Conservation (phyloP, 2,797 vertebrate species). For the Catamblyrhynchus diadema region DNA sequence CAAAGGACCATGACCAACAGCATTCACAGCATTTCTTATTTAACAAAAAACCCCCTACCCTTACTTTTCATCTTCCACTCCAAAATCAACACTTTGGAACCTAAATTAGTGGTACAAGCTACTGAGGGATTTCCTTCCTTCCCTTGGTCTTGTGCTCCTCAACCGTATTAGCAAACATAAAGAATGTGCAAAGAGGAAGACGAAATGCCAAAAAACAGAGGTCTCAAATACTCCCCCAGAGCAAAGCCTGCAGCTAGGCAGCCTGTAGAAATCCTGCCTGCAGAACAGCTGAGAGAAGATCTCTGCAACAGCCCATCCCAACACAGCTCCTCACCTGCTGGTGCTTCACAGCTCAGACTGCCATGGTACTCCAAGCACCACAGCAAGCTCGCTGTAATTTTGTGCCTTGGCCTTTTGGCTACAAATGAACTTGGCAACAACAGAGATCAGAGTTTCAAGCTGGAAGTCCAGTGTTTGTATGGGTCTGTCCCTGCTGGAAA, state of each 20-base stretch:
- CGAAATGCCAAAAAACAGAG: not conserved
- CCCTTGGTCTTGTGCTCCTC: not conserved
- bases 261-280: not conserved
- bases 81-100: not conserved
- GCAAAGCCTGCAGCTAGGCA: not conserved
- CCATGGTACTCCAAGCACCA: accelerated
- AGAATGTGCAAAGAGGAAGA: not conserved
- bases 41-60: accelerated
- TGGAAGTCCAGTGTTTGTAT: not conserved
- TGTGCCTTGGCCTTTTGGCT: not conserved
- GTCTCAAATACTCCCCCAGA: not conserved
- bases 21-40: not conserved
- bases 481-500: not conserved
- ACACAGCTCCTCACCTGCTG: not conserved
- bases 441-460: not conserved
- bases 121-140: not conserved
- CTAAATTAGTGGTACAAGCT: not conserved
- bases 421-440: not conserved
- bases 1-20: not conserved
- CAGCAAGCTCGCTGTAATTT: not conserved
- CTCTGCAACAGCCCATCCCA: not conserved
- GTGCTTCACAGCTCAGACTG: not conserved
- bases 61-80: not conserved
- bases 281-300: not conserved
- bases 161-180: not conserved